Conservation (phyloP, 2,888 invertebrate species). For the Dryomyza anilis region DNA sequence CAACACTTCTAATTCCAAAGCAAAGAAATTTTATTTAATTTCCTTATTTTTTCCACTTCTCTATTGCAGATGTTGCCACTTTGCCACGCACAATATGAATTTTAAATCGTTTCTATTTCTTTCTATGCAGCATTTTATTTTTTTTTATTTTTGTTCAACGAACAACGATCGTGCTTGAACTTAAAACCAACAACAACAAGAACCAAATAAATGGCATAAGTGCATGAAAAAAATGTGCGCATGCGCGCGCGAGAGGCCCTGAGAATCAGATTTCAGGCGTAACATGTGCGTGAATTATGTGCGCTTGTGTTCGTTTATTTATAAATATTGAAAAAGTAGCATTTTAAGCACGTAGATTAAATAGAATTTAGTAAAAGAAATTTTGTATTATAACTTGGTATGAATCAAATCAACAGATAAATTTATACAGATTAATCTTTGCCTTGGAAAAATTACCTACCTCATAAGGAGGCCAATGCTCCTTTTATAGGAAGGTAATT, state of each 20-base stretch:
- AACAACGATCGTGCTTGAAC: not conserved
- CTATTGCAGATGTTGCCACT: slow-evolving; percentile 17
- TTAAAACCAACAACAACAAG: slow-evolving; percentile 2
- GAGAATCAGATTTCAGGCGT: slow-evolving; percentile 5
- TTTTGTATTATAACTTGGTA: too few relatives aligned
- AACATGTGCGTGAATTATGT: not conserved
- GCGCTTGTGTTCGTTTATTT: not conserved
- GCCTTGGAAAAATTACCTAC: too few relatives aligned
- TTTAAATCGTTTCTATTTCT: too few relatives aligned
- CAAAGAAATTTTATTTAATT: too few relatives aligned
- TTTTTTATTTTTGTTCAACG: not conserved
- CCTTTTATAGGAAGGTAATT: too few relatives aligned
- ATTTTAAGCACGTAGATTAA: not conserved
- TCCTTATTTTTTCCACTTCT: not conserved
- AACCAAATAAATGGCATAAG: not conserved
- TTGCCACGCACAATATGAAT: not conserved
- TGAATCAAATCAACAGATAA: too few relatives aligned
- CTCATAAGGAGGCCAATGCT: too few relatives aligned
- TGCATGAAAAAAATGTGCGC: not conserved
- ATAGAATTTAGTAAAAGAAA: too few relatives aligned
- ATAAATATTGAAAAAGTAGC: not conserved
- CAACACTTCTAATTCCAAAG: too few relatives aligned
- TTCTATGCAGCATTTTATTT: not conserved
- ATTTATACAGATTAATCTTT: too few relatives aligned
- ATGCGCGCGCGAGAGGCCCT: not conserved